Evolutionary conservation across 2,888 invertebrate genomes (phyloP), one percentile per base, ranked within the genome.

Genomic region (Athalia cordata): DNA sequence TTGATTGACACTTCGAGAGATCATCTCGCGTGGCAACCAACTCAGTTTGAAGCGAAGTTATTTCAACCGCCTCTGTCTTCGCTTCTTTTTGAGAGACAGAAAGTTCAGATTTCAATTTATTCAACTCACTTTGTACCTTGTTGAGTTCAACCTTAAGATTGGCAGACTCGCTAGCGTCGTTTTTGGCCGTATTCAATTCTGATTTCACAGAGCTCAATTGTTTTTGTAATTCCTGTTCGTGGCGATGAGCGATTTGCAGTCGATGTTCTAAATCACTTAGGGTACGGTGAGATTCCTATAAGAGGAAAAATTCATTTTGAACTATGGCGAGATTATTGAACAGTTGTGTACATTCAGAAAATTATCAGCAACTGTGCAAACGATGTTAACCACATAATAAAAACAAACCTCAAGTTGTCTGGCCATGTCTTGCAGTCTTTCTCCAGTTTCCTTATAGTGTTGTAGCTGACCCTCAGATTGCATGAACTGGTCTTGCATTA

Each of bases 221-320:
- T 75, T 90, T 91, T 29, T 93, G 92, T 67, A 93, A 87, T 70
- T 94, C 93, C 81, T 93, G 92, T 84, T 93, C 93, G 82, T 92
- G 92, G 84, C 87, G 91, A 87, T 92, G 93, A 68, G 91, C 89
- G 65, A 90, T 87, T 79, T 89, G 87, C 6, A 91, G 82, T 82
- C 92, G 92, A 82, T 92, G 92, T 82, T 94, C 93, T 80, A 93
- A 83, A 77, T 94, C 93, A 52, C 87, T 88, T 84, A 89, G 91
- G 5, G 90, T 90, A 77, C 91, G 91, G 81, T 90, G 91, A 9
- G 92, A 91, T 81, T 93, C 93, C 93, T 93, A 84, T 2, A 50
- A 61, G 29, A n/a, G 3, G 9, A 78, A 61, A 9, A 4, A 47
- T n/a, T 9, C 72, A 13, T 13, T 6, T 9, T 68, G 13, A n/a